Base-by-base conservation (phyloP, 2,797 vertebrate species). In the Bovichtus diacanthus region DNA sequence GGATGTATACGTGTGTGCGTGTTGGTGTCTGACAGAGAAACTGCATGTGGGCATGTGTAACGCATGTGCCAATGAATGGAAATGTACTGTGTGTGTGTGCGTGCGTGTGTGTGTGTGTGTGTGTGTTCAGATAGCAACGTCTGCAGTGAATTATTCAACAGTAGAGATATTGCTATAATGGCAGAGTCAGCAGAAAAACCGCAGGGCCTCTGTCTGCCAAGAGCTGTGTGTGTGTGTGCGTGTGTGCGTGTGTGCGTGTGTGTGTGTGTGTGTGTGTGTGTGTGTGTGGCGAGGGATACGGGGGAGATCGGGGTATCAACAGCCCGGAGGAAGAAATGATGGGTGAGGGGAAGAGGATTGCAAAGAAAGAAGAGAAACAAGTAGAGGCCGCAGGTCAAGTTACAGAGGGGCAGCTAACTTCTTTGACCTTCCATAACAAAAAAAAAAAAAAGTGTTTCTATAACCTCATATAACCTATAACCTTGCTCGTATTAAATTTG, bases 101-200 rank as follows among this genome's bases (percentile, higher is more conserved):
- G 66, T 41, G 70, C 60, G 60, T 23, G 70, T 82, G 34, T 54
- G 1, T 59, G 34, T 21, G 49, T 21, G 55, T 62, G 66, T 41
- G 70, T 60, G 60, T 23, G 70, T 82, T 85, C 61, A 55, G 53
- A 79, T 68, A 77, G 72, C 68, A 70, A 65, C 60, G 82, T 80
- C 70, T 90, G 79, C 62, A 53, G 90, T 88, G 81, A 91, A 88
- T 89, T 86, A 93, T 91, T 91, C 88, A 90, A 87, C 81, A 87
- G 80, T 53, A 54, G 74, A 81, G 81, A 90, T 87, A 82, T 83
- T 76, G 76, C 70, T 80, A 89, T 88, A 90, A 86, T 50, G 56
- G 79, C 79, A 59, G 56, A 90, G 83, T 93, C 92, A 93, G 92
- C 92, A 85, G 76, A 86, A 91, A 89, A 86, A 85, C 36, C 34